Evolutionary conservation across 1,140 invertebrate genomes (phyloP).

Genomic region (Eurosta solidaginis): DNA sequence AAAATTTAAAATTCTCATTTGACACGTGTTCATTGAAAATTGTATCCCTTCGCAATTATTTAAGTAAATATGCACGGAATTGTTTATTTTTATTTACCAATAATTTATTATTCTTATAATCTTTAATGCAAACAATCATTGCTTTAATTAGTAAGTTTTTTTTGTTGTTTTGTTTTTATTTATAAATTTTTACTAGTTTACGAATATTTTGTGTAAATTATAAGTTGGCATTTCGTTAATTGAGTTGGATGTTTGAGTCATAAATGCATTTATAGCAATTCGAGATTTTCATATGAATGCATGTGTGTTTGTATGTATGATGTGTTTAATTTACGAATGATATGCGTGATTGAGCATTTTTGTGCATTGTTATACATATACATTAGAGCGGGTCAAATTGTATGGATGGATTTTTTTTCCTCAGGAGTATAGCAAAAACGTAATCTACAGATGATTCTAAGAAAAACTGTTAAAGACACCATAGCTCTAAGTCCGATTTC

Average conservation of each 20-base stretch:
- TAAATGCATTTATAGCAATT: constrained; percentile 10
- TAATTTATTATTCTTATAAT: constrained; percentile 7
- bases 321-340: not conserved
- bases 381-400: not conserved
- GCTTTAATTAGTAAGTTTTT: not conserved
- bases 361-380: not conserved
- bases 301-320: not conserved
- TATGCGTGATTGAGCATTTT: not conserved
- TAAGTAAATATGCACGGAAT: too few relatives aligned
- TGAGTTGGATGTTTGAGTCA: constrained; percentile 4
- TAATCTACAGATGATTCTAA: too few relatives aligned
- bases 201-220: constrained; percentile 18
- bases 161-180: not conserved
- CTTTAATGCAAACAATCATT: constrained; percentile 15
- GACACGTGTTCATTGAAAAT: not conserved
- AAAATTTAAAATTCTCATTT: too few relatives aligned
- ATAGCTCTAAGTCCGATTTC: too few relatives aligned
- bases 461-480: too few relatives aligned
- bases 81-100: not conserved
- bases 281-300: not conserved
- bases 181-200: too few relatives aligned
- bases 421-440: too few relatives aligned
- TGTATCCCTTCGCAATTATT: too few relatives aligned
- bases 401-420: too few relatives aligned
- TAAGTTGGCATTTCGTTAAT: constrained; percentile 22